A percentile compares a stretch with the other conserved stretches of the same genome.
Conservation (phyloP, 2,797 vertebrate genomes). For the Euphonia xanthogaster region DNA sequence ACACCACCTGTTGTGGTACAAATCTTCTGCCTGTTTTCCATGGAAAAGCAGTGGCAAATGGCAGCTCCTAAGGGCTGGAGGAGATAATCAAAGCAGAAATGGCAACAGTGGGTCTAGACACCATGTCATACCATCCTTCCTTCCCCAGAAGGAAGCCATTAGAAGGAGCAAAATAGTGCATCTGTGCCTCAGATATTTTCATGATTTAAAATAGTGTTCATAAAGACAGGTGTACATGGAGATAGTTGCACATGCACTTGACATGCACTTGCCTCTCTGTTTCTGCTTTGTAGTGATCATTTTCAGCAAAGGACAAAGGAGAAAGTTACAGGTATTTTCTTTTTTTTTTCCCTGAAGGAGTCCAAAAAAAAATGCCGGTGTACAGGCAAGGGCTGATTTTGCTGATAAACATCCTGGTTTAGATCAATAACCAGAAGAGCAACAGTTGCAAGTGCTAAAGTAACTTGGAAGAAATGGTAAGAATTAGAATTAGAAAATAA, state of each 20-base stretch:
- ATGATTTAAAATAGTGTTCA: not conserved
- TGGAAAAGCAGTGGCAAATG: not conserved
- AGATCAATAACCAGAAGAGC: not conserved
- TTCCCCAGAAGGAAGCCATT: not conserved
- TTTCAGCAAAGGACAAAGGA: not conserved
- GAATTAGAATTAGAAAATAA: not conserved
- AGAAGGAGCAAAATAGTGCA: not conserved
- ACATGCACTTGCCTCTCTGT: not conserved
- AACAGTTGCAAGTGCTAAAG: not conserved
- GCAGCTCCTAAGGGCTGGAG: not conserved
- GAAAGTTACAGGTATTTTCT: not conserved
- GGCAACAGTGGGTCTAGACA: not conserved
- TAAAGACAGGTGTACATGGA: not conserved
- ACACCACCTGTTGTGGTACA: not conserved
- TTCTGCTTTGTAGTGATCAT: not conserved
- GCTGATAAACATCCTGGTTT: not conserved
- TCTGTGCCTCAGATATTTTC: not conserved
- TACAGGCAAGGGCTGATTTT: not conserved
- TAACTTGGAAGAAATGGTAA: not conserved
- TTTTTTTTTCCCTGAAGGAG: not conserved
- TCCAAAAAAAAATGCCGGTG: rapidly evolving
- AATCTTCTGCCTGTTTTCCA: not conserved
- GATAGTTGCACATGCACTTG: not conserved
- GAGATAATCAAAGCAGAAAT: not conserved
- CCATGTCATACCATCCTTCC: not conserved